Percentiles rank a stretch among this genome's conserved stretches.
These are phyloP conservation scores for Alauda arvensis DNA, from an alignment of 2,797 vertebrate genomes.

Conservation along the genomic window DNA sequence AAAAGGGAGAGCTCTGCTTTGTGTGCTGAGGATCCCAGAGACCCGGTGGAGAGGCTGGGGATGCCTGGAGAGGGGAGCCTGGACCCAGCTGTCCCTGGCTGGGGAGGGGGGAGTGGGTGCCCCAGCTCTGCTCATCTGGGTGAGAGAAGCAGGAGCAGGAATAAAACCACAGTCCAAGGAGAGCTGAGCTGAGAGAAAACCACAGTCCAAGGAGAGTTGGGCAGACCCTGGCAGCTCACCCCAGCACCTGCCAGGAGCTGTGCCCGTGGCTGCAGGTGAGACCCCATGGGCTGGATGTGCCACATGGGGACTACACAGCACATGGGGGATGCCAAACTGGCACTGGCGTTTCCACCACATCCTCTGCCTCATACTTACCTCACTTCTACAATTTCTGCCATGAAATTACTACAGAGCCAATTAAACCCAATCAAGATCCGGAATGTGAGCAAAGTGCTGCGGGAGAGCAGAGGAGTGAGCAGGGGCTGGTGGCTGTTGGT, in stretches of 20 bases:
- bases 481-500: fast-evolving
- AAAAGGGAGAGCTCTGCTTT: not conserved
- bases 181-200: not conserved
- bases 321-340: fast-evolving
- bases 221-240: not conserved
- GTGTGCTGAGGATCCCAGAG: not conserved
- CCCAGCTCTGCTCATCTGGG: not conserved
- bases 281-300: not conserved
- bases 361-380: not conserved
- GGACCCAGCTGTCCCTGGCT: fast-evolving
- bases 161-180: not conserved
- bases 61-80: not conserved
- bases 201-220: not conserved
- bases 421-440: not conserved
- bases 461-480: not conserved
- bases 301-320: fast-evolving
- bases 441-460: not conserved
- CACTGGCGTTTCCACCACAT: fast-evolving
- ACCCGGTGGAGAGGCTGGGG: fast-evolving
- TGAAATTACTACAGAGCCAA: not conserved
- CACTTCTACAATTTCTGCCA: not conserved
- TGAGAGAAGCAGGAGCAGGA: not conserved
- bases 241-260: not conserved
- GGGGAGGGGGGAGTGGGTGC: fast-evolving
- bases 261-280: fast-evolving